Evolutionary conservation across 2,113 vertebrate genomes (phyloP).

Genomic region (Anser brachyrhynchus): DNA sequence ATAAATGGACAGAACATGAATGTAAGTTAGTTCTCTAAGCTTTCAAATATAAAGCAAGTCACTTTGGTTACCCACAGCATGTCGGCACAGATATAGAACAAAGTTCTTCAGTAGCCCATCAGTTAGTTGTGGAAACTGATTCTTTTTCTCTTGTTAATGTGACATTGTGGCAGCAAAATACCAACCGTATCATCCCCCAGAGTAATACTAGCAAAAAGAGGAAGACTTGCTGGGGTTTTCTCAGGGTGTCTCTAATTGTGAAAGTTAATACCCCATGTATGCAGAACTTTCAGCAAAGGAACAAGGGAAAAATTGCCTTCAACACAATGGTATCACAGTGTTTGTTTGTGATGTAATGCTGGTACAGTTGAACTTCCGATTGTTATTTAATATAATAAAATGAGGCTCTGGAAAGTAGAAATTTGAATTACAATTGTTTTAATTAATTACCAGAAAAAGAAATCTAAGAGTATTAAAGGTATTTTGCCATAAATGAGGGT

Average conservation of each 20-base stretch:
- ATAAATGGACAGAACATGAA: neutral
- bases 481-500: neutral
- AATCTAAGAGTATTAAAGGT: neutral
- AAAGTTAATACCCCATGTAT: neutral
- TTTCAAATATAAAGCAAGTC: neutral
- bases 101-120: neutral
- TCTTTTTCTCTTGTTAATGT: neutral
- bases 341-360: neutral
- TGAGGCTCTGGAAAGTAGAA: neutral
- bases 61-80: slow-evolving; percentile 24
- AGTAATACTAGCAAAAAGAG: neutral
- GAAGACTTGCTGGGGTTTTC: neutral
- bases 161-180: neutral
- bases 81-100: slow-evolving; percentile 7
- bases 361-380: neutral
- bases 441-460: neutral
- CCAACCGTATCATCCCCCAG: neutral
- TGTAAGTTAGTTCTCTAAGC: neutral
- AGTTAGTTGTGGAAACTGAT: neutral
- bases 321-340: neutral
- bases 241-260: neutral
- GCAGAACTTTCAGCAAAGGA: neutral
- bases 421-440: neutral
- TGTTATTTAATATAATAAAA: neutral
- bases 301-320: neutral